Conservation (phyloP, 1,140 invertebrate genomes). For the Sinonovacula constricta region DNA sequence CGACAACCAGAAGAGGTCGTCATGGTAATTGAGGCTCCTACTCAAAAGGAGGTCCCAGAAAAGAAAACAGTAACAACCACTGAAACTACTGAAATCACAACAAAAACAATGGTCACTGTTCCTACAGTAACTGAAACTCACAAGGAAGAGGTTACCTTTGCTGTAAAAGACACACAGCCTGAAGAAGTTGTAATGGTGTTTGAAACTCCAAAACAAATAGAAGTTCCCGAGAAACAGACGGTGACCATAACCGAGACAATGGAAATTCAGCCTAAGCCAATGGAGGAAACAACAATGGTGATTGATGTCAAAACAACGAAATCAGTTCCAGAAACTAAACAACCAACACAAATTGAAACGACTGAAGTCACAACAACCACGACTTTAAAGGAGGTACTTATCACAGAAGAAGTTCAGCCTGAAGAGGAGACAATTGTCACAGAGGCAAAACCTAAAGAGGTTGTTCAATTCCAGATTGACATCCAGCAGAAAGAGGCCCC, state of each 20-base stretch:
- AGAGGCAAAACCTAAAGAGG: constrained; percentile 54
- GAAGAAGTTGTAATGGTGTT: constrained; percentile 34
- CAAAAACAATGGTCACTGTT: constrained; percentile 28
- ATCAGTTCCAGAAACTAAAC: constrained; percentile 4
- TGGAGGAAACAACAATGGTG: constrained; percentile 27
- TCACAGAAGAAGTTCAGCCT: constrained; percentile 48
- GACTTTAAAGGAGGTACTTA: no score
- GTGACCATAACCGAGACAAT: constrained; percentile 44
- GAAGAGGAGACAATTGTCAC: constrained; percentile 29
- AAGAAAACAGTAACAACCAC: constrained; percentile 17
- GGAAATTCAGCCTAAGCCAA: constrained; percentile 41
- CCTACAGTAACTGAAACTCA: constrained; percentile 43
- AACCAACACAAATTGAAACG: not conserved
- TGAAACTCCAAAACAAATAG: constrained; percentile 17
- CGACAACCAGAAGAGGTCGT: constrained; percentile 31
- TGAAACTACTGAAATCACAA: constrained; percentile 44
- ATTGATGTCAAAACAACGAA: constrained; percentile 30
- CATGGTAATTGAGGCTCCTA: constrained; percentile 9
- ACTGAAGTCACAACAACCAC: constrained; percentile 12
- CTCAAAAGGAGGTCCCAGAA: not conserved
- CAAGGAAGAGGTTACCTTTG: constrained; percentile 46
- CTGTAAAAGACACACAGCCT: constrained; percentile 45
- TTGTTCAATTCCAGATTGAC: constrained; percentile 57
- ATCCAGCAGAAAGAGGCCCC: constrained; percentile 54
- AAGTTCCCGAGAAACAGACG: constrained; percentile 30